Conservation (phyloP, 1,140 invertebrate genomes). For the Nomia melanderi region DNA sequence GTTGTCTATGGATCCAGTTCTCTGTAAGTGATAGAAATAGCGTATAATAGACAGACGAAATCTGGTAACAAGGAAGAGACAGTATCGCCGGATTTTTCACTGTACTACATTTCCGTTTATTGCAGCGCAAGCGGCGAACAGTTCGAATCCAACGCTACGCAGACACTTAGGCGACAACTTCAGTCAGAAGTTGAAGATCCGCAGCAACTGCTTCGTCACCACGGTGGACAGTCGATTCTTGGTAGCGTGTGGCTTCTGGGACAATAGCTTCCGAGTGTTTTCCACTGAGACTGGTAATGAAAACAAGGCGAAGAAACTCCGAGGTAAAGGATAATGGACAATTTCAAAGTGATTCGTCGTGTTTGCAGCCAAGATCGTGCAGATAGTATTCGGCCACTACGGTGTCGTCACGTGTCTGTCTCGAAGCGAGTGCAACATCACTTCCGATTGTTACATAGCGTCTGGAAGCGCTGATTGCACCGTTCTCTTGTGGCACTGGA, state of each 20-base stretch:
- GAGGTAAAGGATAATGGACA: not conserved
- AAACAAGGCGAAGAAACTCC: not conserved
- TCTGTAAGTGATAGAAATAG: constrained; percentile 93
- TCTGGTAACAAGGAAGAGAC: too few species aligned
- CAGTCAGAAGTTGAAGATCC: constrained; percentile 95
- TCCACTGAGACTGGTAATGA: constrained; percentile 94
- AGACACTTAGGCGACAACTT: constrained; percentile 98
- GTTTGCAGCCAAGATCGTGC: constrained; percentile 94
- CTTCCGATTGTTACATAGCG: constrained; percentile 98
- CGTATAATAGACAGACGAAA: too few species aligned
- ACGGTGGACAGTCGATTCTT: constrained; percentile 98
- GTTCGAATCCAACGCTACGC: constrained; percentile 84
- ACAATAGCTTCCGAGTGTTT: constrained; percentile 99
- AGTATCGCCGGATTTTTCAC: too few species aligned
- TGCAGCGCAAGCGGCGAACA: constrained; percentile 86
- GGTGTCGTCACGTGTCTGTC: constrained; percentile 98
- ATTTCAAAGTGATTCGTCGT: not conserved
- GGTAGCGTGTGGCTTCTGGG: constrained; percentile 99
- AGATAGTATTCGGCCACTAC: constrained; percentile 99
- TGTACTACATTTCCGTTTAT: constrained; percentile 42
- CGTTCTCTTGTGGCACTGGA: constrained; percentile 99
- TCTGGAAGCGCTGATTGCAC: constrained; percentile 99
- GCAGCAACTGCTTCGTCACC: constrained; percentile 97
- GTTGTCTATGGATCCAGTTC: constrained; percentile 96
- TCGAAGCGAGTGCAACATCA: constrained; percentile 98